phyloP scores from a whole-genome alignment of 2,888 invertebrate genomes.

The Bursaphelenchus okinawaensis region DNA sequence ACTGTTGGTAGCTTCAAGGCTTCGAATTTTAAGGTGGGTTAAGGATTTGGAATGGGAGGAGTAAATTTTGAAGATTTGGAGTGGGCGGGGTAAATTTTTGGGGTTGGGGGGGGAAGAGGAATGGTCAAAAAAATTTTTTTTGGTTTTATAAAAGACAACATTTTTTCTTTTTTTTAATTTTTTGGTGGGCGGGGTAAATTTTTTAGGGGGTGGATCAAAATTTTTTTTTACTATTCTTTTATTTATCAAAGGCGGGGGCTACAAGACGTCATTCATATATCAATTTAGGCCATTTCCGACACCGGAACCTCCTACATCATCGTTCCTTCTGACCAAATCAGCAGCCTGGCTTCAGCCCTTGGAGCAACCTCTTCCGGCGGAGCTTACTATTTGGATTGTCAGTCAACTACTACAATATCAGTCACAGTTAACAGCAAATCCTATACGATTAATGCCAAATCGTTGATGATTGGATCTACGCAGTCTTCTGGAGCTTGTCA shows the following conservation, averaged over 20 bases:
- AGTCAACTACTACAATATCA: background rate
- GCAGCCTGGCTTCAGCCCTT: background rate
- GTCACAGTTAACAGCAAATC: background rate
- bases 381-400: slow-evolving; percentile 8
- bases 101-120: too few relatives aligned
- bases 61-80: too few relatives aligned
- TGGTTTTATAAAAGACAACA: too few relatives aligned
- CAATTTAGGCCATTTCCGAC: slow-evolving; percentile 1
- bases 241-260: background rate
- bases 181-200: too few relatives aligned
- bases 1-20: background rate
- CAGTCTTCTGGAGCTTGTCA: background rate
- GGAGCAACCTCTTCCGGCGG: slow-evolving; percentile 6
- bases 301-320: slow-evolving; percentile 6
- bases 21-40: background rate
- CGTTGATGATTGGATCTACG: slow-evolving; percentile 4
- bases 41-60: too few relatives aligned
- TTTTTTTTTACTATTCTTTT: too few relatives aligned
- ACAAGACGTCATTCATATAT: background rate
- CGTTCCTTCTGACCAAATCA: slow-evolving; percentile 6
- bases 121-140: too few relatives aligned
- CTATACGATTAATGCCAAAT: background rate
- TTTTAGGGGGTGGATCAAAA: too few relatives aligned
- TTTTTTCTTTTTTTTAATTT: too few relatives aligned
- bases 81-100: too few relatives aligned